Evolutionary conservation across 2,113 vertebrate genomes (phyloP), one percentile per base, ranked within the genome.

Genomic region (Ochotona princeps): DNA sequence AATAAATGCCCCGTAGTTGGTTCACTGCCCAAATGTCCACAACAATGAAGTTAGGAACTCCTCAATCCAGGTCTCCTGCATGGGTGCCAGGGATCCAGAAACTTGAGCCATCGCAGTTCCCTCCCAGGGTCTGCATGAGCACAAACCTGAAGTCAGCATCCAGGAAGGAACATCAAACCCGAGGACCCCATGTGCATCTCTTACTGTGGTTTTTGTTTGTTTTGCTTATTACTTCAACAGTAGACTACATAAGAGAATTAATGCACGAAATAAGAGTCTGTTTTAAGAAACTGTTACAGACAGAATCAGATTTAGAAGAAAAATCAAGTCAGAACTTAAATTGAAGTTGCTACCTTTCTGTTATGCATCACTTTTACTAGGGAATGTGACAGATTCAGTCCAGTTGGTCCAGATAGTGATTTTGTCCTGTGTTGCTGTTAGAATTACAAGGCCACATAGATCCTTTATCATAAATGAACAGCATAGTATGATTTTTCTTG

Each of bases 371-470:
- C 85, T 88, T 88, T 97, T 96, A 61, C 92, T 93, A 95, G 67
- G 87, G 47, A 83, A 83, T 93, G 2, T 28, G 78, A 54, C 91
- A 66, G 93, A 97, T 94, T 97, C 86, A 87, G 95, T 69, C 65
- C 95, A 91, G 91, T 91, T 95, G 85, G 89, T 94, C 23, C 69
- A 83, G 78, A 84, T 94, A 81, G 60, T 93, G 91, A 96, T 96
- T 96, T 93, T 81, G 81, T 93, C 93, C 69, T 97, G 85, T 76
- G 51, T 93, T 97, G 90, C 96, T 97, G 49, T 93, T 93, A 95
- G 65, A 81, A 17, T 96, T 69, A 70, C 75, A 17, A 93, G 76
- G 89, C 94, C 26, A 85, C 80, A 69, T 7, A 63, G 1, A 44
- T 82, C 90, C 8, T 90, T 54, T 32, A 74, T 66, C 81, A 92